Evolutionary conservation across 2,888 invertebrate genomes (phyloP).

Genomic region (Lasius fuliginosus): DNA sequence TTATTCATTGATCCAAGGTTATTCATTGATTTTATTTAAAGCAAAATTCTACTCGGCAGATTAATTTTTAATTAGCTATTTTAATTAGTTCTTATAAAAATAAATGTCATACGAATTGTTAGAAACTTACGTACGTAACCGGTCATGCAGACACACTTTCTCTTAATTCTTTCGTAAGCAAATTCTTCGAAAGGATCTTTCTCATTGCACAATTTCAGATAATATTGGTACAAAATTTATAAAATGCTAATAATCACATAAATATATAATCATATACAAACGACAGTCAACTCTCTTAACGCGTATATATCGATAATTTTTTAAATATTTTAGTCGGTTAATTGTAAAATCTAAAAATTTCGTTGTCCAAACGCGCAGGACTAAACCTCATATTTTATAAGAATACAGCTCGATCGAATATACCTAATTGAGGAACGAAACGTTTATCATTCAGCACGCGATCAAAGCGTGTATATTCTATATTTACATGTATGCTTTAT

Average conservation of each 20-base stretch:
- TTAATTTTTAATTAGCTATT: background rate
- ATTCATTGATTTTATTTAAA: background rate
- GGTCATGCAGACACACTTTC: constrained; percentile 41
- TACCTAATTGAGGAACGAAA: background rate
- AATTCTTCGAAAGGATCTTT: constrained; percentile 39
- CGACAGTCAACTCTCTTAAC: background rate
- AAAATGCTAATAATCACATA: background rate
- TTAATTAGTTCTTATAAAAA: constrained; percentile 15
- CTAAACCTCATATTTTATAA: background rate
- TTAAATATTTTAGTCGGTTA: background rate
- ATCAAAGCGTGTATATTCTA: constrained; percentile 27
- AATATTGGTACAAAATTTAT: background rate
- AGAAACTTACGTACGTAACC: constrained; percentile 34
- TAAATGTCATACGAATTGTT: constrained; percentile 17
- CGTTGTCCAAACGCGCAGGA: background rate
- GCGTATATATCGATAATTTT: background rate
- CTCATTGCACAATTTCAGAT: constrained; percentile 17
- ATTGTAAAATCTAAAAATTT: background rate
- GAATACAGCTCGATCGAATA: background rate
- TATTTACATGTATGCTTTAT: background rate
- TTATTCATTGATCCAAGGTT: background rate
- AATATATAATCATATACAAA: background rate
- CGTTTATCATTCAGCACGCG: constrained; percentile 37
- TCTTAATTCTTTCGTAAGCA: constrained; percentile 54
- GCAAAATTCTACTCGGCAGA: background rate